A percentile compares a stretch with the other conserved stretches of the same genome.
These are phyloP conservation scores for Gastrophysa polygoni DNA, from an alignment of 2,888 invertebrate genomes.

Conservation along the genomic window DNA sequence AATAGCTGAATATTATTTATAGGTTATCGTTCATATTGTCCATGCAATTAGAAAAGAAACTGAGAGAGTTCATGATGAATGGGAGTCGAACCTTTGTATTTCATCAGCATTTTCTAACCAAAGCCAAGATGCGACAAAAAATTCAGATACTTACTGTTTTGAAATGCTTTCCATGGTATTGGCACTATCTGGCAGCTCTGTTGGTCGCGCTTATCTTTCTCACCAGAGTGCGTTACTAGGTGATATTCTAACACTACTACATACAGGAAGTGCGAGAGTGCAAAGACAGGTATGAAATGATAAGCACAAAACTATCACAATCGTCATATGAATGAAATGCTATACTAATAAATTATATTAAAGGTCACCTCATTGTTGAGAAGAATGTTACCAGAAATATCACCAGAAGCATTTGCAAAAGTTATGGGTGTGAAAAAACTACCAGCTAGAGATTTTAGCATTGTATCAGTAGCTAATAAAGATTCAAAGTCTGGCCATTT, in stretches of 20 bases:
- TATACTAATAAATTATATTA: constrained; percentile 29
- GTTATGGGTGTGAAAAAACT: constrained; percentile 74
- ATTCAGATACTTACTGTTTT: constrained; percentile 92
- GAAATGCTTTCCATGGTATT: constrained; percentile 96
- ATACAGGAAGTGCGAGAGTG: constrained; percentile 93
- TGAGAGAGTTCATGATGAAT: constrained; percentile 84
- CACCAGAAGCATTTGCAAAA: constrained; percentile 81
- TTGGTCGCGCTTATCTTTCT: constrained; percentile 88
- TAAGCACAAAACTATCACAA: too few relatives aligned
- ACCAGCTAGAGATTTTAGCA: constrained; percentile 79
- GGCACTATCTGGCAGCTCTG: constrained; percentile 90
- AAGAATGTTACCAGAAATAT: constrained; percentile 88
- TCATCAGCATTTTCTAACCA: constrained; percentile 54
- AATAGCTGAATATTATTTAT: constrained; percentile 23
- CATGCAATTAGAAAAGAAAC: constrained; percentile 91
- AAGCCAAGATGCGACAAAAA: constrained; percentile 59
- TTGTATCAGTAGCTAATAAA: constrained; percentile 66
- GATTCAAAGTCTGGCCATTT: constrained; percentile 59
- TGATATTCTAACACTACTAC: constrained; percentile 84
- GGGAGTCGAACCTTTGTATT: constrained; percentile 75
- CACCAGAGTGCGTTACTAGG: constrained; percentile 85
- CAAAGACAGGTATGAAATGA: constrained; percentile 75
- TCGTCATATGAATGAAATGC: constrained; percentile 11
- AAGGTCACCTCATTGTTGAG: constrained; percentile 84
- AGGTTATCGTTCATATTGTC: constrained; percentile 88